A percentile compares a stretch with the other conserved stretches of the same genome.
phyloP scores from a whole-genome alignment of 1,140 invertebrate genomes.

The Drosophila takahashii region DNA sequence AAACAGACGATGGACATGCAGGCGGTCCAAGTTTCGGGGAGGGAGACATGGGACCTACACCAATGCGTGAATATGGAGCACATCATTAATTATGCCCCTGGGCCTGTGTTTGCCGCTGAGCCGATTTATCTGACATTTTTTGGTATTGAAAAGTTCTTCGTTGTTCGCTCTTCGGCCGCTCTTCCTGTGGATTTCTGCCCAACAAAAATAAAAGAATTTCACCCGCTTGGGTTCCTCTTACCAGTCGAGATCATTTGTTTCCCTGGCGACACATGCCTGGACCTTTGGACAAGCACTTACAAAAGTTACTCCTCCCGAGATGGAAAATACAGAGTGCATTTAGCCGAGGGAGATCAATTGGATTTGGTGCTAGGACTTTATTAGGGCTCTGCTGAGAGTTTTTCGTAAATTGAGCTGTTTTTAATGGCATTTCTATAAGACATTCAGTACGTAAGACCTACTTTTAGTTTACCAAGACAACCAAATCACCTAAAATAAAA shows the following conservation, averaged over 20 bases:
- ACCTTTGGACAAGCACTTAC: slow-evolving; percentile 59
- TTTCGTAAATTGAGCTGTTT: slow-evolving; percentile 61
- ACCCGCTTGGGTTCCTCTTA: slow-evolving; percentile 53
- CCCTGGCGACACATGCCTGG: slow-evolving; percentile 55
- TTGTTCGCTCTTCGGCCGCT: slow-evolving; percentile 38
- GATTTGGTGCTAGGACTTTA: slow-evolving; percentile 56
- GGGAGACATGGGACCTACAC: slow-evolving; percentile 70
- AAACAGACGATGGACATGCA: slow-evolving; percentile 67
- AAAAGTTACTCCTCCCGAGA: slow-evolving; percentile 44
- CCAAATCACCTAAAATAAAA: too few relatives aligned
- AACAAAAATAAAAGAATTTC: slow-evolving; percentile 71
- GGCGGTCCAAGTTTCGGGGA: slow-evolving; percentile 46
- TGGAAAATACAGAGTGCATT: slow-evolving; percentile 20
- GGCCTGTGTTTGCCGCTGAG: slow-evolving; percentile 51
- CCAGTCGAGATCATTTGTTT: slow-evolving; percentile 69
- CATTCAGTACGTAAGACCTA: not conserved
- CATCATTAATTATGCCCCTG: slow-evolving; percentile 82
- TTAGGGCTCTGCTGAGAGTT: slow-evolving; percentile 12
- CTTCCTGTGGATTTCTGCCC: slow-evolving; percentile 78
- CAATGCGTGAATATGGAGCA: slow-evolving; percentile 83
- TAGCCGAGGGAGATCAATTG: slow-evolving; percentile 58
- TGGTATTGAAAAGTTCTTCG: slow-evolving; percentile 72
- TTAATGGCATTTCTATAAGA: not conserved
- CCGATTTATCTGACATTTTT: slow-evolving; percentile 78
- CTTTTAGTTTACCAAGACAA: too few relatives aligned